phyloP scores from a whole-genome alignment of 2,888 invertebrate species.

The Odontocolon sp. region DNA sequence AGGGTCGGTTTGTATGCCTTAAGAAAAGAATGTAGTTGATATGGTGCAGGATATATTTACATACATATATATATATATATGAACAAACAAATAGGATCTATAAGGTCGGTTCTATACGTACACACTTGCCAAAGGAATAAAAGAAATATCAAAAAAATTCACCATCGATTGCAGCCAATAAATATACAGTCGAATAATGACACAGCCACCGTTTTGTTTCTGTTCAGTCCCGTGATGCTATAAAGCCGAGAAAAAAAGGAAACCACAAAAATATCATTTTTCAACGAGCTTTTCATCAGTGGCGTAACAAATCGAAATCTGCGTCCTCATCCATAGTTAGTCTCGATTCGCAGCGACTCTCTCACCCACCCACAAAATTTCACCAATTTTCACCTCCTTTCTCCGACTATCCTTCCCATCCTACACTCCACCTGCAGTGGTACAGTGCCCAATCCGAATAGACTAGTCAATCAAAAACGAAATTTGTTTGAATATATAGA shows the following conservation, averaged over 20 bases:
- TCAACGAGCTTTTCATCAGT: background rate
- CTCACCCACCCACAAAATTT: conserved; percentile 9
- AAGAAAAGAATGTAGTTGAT: no score
- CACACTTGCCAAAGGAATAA: no score
- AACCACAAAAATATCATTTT: background rate
- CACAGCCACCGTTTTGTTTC: no score
- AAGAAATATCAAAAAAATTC: no score
- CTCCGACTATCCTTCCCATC: background rate
- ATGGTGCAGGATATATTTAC: no score
- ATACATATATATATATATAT: no score
- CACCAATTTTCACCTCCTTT: background rate
- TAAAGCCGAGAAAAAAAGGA: background rate
- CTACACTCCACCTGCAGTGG: background rate
- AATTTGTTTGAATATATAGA: conserved; percentile 14
- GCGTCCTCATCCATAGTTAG: background rate
- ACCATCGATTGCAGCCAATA: no score
- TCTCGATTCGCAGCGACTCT: background rate
- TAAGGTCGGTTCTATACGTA: no score
- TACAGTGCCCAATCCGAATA: background rate
- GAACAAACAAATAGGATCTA: no score
- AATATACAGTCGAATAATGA: no score
- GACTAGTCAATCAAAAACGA: conserved; percentile 23
- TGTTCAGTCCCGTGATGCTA: no score
- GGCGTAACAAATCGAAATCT: background rate
- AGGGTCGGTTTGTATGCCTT: no score